phyloP scores from a whole-genome alignment of 2,113 vertebrate species.

The Cochlearius cochlearius region DNA sequence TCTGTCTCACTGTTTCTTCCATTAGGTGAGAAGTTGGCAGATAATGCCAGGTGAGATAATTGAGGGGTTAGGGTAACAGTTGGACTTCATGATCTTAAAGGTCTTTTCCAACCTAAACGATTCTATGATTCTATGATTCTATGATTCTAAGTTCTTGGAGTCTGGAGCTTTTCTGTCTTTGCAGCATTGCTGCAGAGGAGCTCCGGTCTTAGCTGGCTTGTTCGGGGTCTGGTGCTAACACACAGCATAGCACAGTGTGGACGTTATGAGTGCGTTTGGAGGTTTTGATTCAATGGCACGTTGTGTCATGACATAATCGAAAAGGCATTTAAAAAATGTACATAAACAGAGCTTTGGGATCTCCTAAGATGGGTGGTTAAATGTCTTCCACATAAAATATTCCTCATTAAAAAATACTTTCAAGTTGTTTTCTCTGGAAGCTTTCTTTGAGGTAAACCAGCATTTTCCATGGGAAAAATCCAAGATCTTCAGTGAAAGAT shows the following conservation, averaged over 20 bases:
- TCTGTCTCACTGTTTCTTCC: neutral
- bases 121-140: too few species aligned
- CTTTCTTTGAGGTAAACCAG: neutral
- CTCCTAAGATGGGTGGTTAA: neutral
- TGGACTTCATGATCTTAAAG: too few species aligned
- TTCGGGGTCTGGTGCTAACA: neutral
- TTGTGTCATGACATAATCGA: neutral
- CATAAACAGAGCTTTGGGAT: neutral
- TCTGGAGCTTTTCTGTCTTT: neutral
- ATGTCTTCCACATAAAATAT: neutral
- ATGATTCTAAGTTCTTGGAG: neutral
- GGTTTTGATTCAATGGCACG: fast-evolving
- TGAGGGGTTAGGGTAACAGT: too few species aligned
- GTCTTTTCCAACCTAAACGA: too few species aligned
- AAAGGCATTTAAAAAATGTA: neutral
- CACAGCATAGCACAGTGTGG: neutral
- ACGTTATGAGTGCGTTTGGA: fast-evolving
- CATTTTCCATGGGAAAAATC: neutral
- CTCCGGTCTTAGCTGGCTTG: neutral
- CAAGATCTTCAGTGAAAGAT: neutral
- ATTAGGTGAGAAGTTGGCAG: neutral
- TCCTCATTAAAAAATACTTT: neutral
- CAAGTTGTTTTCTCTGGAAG: neutral
- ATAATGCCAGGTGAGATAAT: too few species aligned
- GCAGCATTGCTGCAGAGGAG: neutral